Base-by-base conservation (phyloP, 2,113 vertebrate species). In the Pseudorhombus dupliciocellatus region DNA sequence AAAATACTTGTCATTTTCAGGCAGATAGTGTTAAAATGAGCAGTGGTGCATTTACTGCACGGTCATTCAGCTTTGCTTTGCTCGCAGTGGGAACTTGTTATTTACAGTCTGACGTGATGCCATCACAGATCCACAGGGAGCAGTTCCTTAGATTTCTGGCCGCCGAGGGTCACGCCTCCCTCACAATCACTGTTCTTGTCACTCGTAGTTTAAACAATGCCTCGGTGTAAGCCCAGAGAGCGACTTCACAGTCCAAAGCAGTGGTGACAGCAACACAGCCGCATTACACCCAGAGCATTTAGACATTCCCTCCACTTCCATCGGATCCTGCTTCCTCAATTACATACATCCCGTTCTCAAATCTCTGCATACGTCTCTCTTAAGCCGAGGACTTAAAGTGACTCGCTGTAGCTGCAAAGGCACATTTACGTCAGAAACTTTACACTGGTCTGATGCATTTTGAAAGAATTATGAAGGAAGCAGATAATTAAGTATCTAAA, bases 391-490 rank as follows among this genome's bases (percentile, higher is more conserved):
- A 73, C 82, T 85, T 83, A 77, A 54, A 84, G 44, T 56, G 55
- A 69, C 64, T 73, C 34, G 10, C 51, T 61, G 51, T 3, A 24
- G 53, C 70, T 50, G 48, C 65, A 37, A 66, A 30, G 44, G 42
- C 22, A 84, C 85, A 87, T 85, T 80, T 75, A 85, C 73, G 79
- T 81, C 78, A 82, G 28, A 77, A 66, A 66, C 31, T 50, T 16
- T 25, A 46, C 10, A n/a, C 66, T 30, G 63, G 77, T 78, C 21
- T 34, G 16, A 8, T 24, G 5, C n/a, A n/a, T n/a, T n/a, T n/a
- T 30, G 34, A 30, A 54, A 50, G 51, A 53, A 72, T 67, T 25
- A 7, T 24, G 8, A 12, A 65, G 9, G 7, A 72, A 67, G 44
- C 21, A 16, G 8, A 48, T 34, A 28, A 50, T 28, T 6, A n/a